Evolutionary conservation across 2,113 vertebrate genomes (phyloP).

Genomic region (Spea multiplicata): DNA sequence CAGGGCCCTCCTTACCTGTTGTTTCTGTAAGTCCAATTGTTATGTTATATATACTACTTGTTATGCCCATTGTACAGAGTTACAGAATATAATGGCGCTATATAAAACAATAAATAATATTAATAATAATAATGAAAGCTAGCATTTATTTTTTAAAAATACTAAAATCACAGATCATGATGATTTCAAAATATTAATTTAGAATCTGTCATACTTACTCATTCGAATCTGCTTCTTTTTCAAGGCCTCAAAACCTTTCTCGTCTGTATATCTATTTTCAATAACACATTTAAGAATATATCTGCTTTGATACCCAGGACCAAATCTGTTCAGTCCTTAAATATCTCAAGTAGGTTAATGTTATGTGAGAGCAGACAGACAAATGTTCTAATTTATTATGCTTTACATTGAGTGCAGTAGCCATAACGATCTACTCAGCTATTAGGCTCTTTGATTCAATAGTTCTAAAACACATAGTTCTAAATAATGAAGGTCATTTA

Average conservation of each 20-base stretch:
- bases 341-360: constrained; percentile 11
- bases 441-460: constrained; percentile 17
- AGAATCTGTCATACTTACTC: not conserved
- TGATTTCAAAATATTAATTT: not conserved
- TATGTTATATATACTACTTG: too few species aligned
- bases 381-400: constrained; percentile 39
- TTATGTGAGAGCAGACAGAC: constrained; percentile 17
- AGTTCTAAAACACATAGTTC: constrained; percentile 20
- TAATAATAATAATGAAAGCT: too few species aligned
- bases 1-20: too few species aligned
- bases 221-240: not conserved
- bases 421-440: constrained; percentile 25
- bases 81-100: too few species aligned
- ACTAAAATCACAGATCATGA: not conserved
- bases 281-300: not conserved
- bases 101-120: too few species aligned
- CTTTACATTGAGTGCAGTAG: not conserved
- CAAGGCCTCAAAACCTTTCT: not conserved
- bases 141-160: too few species aligned
- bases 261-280: not conserved
- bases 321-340: not conserved
- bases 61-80: too few species aligned
- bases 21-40: too few species aligned
- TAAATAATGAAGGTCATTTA: constrained; percentile 53
- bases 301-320: not conserved